A percentile compares a stretch with the other conserved stretches of the same genome.
Evolutionary conservation across 2,888 invertebrate genomes (phyloP).

Genomic region (Drosophila infuscata): DNA sequence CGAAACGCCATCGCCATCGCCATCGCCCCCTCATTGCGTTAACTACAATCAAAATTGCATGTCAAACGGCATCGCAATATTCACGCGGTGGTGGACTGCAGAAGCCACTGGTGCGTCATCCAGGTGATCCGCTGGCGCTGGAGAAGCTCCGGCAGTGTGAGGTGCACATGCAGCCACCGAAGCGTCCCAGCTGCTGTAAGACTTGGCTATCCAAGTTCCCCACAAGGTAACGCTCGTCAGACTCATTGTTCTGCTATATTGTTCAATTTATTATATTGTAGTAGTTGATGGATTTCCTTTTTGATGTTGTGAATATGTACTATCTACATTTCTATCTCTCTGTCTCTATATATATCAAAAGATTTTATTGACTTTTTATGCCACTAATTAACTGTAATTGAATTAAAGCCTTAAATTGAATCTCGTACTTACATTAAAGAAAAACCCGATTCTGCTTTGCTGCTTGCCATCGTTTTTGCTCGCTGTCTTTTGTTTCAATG

Average conservation of each 20-base stretch:
- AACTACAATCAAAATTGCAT: slow-evolving; percentile 76
- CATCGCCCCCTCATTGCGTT: slow-evolving; percentile 60
- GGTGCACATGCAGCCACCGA: slow-evolving; percentile 93
- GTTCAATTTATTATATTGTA: slow-evolving; percentile 64
- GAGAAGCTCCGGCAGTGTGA: slow-evolving; percentile 96
- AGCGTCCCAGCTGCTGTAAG: slow-evolving; percentile 94
- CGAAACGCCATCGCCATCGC: slow-evolving; percentile 29
- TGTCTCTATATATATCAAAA: slow-evolving; percentile 61
- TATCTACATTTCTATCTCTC: slow-evolving; percentile 57
- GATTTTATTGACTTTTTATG: slow-evolving; percentile 69
- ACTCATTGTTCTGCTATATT: slow-evolving; percentile 32
- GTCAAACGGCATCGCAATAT: slow-evolving; percentile 79
- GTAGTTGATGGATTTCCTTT: slow-evolving; percentile 85
- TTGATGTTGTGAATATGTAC: slow-evolving; percentile 85
- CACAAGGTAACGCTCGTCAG: slow-evolving; percentile 87
- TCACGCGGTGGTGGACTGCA: slow-evolving; percentile 84
- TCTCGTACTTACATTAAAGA: slow-evolving; percentile 55
- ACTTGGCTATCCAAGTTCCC: slow-evolving; percentile 98
- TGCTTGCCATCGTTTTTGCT: slow-evolving; percentile 78
- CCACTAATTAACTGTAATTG: slow-evolving; percentile 62
- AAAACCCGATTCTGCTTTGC: slow-evolving; percentile 70
- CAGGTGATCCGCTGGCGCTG: slow-evolving; percentile 91
- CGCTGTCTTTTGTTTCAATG: slow-evolving; percentile 70
- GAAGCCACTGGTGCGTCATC: slow-evolving; percentile 95
- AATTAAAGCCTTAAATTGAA: slow-evolving; percentile 52